These are phyloP conservation scores for Cetoscarus ocellatus DNA, from an alignment of 2,797 vertebrate genomes.

Conservation along the genomic window DNA sequence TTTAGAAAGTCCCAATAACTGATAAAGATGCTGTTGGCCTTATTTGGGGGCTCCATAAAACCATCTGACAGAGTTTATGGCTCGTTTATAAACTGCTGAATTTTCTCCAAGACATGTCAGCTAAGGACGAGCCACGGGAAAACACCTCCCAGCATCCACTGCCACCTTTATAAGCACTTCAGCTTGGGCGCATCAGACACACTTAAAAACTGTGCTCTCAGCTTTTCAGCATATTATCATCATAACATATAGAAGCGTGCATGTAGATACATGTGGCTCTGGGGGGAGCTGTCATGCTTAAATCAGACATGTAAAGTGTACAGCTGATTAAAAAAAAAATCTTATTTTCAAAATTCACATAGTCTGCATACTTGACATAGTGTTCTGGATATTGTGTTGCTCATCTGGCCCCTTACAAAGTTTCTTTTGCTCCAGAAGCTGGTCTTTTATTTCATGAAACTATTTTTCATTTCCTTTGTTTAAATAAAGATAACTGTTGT, in stretches of 20 bases:
- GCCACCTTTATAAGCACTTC: slow-evolving; percentile 27
- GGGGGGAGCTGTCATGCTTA: not conserved
- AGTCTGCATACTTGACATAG: slow-evolving; percentile 16
- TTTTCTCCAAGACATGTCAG: slow-evolving; percentile 19
- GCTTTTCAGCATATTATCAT: slow-evolving; percentile 8
- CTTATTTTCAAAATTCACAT: not conserved
- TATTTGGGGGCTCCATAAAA: not conserved
- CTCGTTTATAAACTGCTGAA: slow-evolving; percentile 5
- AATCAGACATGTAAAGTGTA: slow-evolving; percentile 18
- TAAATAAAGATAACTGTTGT: not conserved
- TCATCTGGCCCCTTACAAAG: not conserved
- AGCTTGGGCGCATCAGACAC: slow-evolving; percentile 5
- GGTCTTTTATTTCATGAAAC: not conserved
- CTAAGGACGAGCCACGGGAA: slow-evolving; percentile 25
- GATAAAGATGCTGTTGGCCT: not conserved
- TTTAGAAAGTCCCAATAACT: not conserved
- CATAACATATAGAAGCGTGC: not conserved
- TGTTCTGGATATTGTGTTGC: not conserved
- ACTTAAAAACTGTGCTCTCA: not conserved
- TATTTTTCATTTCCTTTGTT: not conserved
- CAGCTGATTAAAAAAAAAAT: slow-evolving; percentile 1
- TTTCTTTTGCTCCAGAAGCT: not conserved
- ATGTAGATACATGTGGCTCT: slow-evolving; percentile 10
- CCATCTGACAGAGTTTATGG: not conserved
- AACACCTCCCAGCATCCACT: slow-evolving; percentile 10